A percentile compares a stretch with the other conserved stretches of the same genome.
These are phyloP conservation scores for Phoebastria nigripes DNA, from an alignment of 2,797 vertebrate species.

Conservation along the genomic window DNA sequence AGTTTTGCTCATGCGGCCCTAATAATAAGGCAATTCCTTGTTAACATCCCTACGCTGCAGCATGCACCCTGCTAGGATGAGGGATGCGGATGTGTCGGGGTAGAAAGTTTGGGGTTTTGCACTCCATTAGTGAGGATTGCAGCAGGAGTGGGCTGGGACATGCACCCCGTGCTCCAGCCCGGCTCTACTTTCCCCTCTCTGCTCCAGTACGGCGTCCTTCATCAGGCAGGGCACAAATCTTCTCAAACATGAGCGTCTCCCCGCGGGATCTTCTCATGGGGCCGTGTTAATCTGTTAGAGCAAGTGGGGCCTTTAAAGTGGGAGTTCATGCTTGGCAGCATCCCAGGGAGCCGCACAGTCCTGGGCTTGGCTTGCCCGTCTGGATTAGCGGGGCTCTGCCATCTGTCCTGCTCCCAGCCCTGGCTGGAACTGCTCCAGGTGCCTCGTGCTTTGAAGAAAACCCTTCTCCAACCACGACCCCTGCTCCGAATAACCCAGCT, in stretches of 20 bases:
- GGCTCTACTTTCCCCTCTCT: background rate
- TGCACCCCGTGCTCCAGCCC: fast-evolving
- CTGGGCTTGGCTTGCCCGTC: background rate
- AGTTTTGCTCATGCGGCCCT: background rate
- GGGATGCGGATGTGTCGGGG: background rate
- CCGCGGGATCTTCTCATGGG: background rate
- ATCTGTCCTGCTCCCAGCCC: constrained; percentile 23
- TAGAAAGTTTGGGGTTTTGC: background rate
- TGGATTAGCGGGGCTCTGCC: constrained; percentile 6
- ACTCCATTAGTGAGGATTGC: background rate
- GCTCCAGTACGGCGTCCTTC: background rate
- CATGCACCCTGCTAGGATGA: background rate
- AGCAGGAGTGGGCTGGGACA: background rate
- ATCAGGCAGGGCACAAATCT: background rate
- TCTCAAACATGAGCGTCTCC: background rate
- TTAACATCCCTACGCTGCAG: background rate
- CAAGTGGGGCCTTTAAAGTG: background rate
- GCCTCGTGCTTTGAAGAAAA: background rate
- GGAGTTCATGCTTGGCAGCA: background rate
- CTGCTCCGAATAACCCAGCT: background rate
- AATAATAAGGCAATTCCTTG: background rate
- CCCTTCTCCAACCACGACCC: background rate
- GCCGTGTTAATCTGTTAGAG: background rate
- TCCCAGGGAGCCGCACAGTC: background rate
- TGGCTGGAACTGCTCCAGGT: constrained; percentile 19